A percentile compares a stretch with the other conserved stretches of the same genome.
Conservation (phyloP, 2,113 vertebrate genomes). For the Thamnaconus septentrionalis region DNA sequence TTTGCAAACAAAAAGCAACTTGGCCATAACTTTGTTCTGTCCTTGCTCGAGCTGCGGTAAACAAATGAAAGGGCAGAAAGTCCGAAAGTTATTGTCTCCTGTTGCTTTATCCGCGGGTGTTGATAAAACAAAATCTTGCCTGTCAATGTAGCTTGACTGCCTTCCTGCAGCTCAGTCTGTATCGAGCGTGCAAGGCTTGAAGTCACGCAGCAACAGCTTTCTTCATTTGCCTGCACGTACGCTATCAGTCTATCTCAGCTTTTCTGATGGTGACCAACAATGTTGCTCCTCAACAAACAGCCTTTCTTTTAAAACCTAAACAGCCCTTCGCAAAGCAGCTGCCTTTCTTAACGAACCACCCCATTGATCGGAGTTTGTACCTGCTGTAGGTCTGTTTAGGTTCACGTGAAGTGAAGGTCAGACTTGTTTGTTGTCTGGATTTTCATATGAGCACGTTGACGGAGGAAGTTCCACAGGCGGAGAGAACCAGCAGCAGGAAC, state of each 20-base stretch:
- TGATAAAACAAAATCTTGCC: neutral
- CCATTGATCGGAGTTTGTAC: constrained; percentile 47
- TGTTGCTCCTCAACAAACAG: constrained; percentile 36
- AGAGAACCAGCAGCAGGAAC: constrained; percentile 17
- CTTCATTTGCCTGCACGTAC: constrained; percentile 23
- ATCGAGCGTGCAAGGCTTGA: constrained; percentile 16
- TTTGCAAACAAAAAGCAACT: constrained; percentile 46
- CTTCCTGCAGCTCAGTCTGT: constrained; percentile 1
- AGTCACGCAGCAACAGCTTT: constrained; percentile 17
- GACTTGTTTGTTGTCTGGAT: neutral
- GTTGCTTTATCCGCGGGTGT: neutral
- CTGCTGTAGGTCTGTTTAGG: constrained; percentile 48
- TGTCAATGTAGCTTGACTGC: constrained; percentile 11
- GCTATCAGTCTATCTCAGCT: constrained; percentile 8
- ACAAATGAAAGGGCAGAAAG: constrained; percentile 46
- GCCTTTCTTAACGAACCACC: constrained; percentile 50
- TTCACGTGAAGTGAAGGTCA: constrained; percentile 39
- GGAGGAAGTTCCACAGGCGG: constrained; percentile 13
- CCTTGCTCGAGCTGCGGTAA: constrained; percentile 50
- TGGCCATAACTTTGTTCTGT: constrained; percentile 43
- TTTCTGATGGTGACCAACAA: constrained; percentile 15
- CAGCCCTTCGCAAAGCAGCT: constrained; percentile 26
- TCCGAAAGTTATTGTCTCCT: constrained; percentile 18
- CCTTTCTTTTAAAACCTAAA: constrained; percentile 51
- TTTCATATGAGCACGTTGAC: constrained; percentile 27